These are phyloP conservation scores for Apostichopus japonicus DNA, from an alignment of 35 echinoderm and acorn worm species.

Conservation along the genomic window DNA sequence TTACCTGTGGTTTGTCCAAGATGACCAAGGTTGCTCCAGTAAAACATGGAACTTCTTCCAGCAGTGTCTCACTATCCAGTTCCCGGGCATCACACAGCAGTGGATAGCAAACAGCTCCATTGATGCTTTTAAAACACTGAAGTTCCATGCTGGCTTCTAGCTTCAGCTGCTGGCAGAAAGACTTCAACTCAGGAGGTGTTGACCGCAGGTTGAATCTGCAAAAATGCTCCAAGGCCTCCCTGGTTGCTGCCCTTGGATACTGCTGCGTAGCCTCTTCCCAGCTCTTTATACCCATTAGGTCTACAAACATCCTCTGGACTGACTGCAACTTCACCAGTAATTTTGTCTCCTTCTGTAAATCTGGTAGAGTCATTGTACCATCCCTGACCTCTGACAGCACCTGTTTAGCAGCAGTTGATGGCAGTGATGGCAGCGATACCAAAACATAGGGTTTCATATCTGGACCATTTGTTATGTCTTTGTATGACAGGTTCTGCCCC, in stretches of 20 bases:
- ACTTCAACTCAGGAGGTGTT: conserved; percentile 12
- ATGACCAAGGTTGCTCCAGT: background rate
- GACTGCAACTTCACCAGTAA: conserved; percentile 9
- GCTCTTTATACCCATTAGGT: conserved; percentile 11
- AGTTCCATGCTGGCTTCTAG: background rate
- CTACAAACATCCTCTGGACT: background rate
- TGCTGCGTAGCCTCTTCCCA: background rate
- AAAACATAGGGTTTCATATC: background rate
- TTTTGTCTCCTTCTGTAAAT: conserved; percentile 8
- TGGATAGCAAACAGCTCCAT: background rate
- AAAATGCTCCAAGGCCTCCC: conserved; percentile 26
- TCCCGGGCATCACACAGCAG: background rate
- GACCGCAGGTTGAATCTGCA: conserved; percentile 7
- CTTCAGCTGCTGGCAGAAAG: conserved; percentile 15
- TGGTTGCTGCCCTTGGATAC: conserved; percentile 10
- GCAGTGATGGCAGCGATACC: background rate
- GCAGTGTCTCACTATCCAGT: background rate
- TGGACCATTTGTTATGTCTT: background rate
- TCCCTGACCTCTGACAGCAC: background rate
- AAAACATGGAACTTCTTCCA: background rate
- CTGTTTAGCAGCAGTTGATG: background rate
- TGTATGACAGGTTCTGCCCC: background rate
- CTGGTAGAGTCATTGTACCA: background rate
- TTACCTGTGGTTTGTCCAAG: conserved; percentile 36
- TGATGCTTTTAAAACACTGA: background rate